phyloP scores from a whole-genome alignment of 2,113 vertebrate species.

The Aegypius monachus region DNA sequence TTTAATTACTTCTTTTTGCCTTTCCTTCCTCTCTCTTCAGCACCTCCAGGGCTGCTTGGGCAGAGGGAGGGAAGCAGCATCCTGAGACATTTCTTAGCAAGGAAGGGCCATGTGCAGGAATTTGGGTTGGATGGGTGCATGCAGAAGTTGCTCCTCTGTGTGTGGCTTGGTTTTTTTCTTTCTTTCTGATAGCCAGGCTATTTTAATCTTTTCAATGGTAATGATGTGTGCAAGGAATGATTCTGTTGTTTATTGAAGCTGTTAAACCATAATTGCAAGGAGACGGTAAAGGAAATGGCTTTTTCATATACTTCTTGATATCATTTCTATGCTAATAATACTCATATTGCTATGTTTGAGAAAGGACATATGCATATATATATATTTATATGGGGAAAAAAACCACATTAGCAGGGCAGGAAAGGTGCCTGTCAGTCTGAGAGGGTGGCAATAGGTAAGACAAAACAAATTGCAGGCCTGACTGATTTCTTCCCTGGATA shows the following conservation, averaged over 20 bases:
- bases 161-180: background rate
- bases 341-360: background rate
- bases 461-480: background rate
- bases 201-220: slow-evolving; percentile 38
- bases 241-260: slow-evolving; percentile 53
- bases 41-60: background rate
- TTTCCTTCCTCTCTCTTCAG: background rate
- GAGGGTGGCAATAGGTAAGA: background rate
- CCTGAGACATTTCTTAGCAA: background rate
- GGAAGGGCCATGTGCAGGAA: background rate
- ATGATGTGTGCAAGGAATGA: slow-evolving; percentile 32
- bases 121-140: background rate
- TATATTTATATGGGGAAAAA: background rate
- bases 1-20: background rate
- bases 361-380: background rate
- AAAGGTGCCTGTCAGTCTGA: background rate
- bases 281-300: slow-evolving; percentile 19
- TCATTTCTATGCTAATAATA: background rate
- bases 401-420: background rate
- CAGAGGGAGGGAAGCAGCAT: background rate
- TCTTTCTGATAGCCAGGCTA: background rate
- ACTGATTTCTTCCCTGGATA: background rate
- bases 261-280: slow-evolving; percentile 33
- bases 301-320: background rate
- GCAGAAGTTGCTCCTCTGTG: background rate